Evolutionary conservation across 2,888 invertebrate genomes (phyloP).

Genomic region (Macroteleia sp.): DNA sequence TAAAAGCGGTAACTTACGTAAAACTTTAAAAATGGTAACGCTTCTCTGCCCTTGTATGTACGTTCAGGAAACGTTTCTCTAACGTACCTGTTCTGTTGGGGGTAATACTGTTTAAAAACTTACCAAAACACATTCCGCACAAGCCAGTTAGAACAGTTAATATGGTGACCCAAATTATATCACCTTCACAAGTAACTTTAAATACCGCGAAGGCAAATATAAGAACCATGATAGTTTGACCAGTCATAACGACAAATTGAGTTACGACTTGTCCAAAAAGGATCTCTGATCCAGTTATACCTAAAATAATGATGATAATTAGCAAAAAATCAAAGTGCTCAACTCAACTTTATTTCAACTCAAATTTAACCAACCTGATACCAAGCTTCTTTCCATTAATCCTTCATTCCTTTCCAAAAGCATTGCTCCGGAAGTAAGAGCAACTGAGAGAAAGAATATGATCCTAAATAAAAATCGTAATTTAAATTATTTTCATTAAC

Average conservation of each 20-base stretch:
- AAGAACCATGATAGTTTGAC: constrained; percentile 92
- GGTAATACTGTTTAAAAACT: too few relatives aligned
- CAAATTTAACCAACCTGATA: constrained; percentile 90
- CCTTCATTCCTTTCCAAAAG: constrained; percentile 95
- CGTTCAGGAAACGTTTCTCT: too few relatives aligned
- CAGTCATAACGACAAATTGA: constrained; percentile 94
- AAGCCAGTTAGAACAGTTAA: constrained; percentile 93
- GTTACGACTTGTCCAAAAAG: constrained; percentile 94
- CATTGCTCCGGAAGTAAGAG: constrained; percentile 95
- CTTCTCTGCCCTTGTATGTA: too few relatives aligned
- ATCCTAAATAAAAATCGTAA: constrained; percentile 87
- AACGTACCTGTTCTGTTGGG: too few relatives aligned
- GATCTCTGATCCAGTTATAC: constrained; percentile 90
- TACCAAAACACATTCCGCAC: constrained; percentile 97
- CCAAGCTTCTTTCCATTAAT: constrained; percentile 93
- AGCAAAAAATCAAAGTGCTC: too few relatives aligned
- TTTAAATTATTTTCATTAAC: too few relatives aligned
- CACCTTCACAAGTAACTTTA: constrained; percentile 90
- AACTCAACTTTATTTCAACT: too few relatives aligned
- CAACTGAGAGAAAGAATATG: constrained; percentile 96
- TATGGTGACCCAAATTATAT: constrained; percentile 89
- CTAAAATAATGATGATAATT: too few relatives aligned
- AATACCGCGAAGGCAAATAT: constrained; percentile 91
- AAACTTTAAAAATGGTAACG: too few relatives aligned
- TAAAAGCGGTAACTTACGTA: too few relatives aligned